Conservation (phyloP, 2,888 invertebrate genomes). For the Sesia bembeciformis region DNA sequence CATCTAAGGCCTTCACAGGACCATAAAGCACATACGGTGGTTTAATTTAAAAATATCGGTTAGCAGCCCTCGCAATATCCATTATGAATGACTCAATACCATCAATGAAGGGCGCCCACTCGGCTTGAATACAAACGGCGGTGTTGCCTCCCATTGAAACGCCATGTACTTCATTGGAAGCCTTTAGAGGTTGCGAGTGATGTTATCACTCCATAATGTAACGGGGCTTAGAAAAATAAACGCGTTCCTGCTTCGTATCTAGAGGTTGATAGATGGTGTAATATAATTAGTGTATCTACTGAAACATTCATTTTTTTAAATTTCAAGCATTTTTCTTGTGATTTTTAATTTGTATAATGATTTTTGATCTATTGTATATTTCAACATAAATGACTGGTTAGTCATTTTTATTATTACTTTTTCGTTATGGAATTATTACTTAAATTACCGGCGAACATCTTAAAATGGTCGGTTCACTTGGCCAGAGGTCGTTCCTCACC, state of each 20-base stretch:
- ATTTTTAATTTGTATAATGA: too few species aligned
- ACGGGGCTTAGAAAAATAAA: neutral
- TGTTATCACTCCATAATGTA: neutral
- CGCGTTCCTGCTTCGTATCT: neutral
- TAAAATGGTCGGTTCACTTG: too few species aligned
- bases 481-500: too few species aligned
- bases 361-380: too few species aligned
- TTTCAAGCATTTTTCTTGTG: too few species aligned
- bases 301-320: too few species aligned
- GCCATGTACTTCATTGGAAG: neutral
- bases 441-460: too few species aligned
- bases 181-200: neutral
- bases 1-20: too few species aligned
- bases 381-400: too few species aligned
- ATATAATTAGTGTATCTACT: neutral
- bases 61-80: constrained; percentile 23
- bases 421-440: too few species aligned
- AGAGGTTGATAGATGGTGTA: neutral
- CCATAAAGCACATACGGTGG: too few species aligned
- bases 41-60: neutral
- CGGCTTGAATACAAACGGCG: constrained; percentile 54
- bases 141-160: constrained; percentile 30
- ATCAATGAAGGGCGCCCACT: constrained; percentile 32
- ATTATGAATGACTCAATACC: constrained; percentile 41
- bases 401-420: too few species aligned